Evolutionary conservation across 2,113 vertebrate species (phyloP), one percentile per base, ranked within the genome.

Genomic region (Beaufortia kweichowensis): DNA sequence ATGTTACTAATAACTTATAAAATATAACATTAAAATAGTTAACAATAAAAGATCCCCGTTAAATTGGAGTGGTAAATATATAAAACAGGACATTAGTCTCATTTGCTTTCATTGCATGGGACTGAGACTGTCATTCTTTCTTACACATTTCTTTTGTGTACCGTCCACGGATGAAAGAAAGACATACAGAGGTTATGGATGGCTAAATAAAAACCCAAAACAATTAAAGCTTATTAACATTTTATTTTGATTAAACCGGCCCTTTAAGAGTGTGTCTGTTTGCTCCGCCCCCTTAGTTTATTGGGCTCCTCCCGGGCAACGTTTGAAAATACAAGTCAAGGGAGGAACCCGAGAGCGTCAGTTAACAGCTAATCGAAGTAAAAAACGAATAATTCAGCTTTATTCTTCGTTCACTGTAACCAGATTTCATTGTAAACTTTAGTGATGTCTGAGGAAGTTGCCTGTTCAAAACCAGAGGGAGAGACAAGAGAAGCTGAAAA

Each of bases 291-390:
- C 17, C 10, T 41, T 3, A 43, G 24, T 46, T 63, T 63, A 83
- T 83, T 77, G 81, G 81, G 29, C 64, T 11, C 9, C 31, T 17
- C 46, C 69, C 50, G 19, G 50, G 69, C 12, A 41, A 53, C 28
- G 4, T 83, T 83, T 80, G 81, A 83, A 83, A 75, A 69, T 63
- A 59, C 63, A 29, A 74, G 17, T 6, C 24, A 48, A 60, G 55
- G 71, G 55, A 31, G 57, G 71, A 31, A 26, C 31, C 19, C 17
- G 33, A 28, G 14, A 24, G 6, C 17, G 66, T 21, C 35, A 48
- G 35, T 57, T 60, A 26, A 7, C 46, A 12, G 21, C 9, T 12
- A 33, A 50, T 9, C 1, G 14, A 5, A 64, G 21, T 24, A 33
- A 64, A 19, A 39, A 43, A 15, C 19, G 28, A 1, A n/a, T 17